These are phyloP conservation scores for Atrichornis clamosus DNA, from an alignment of 2,113 vertebrate genomes.

Conservation along the genomic window DNA sequence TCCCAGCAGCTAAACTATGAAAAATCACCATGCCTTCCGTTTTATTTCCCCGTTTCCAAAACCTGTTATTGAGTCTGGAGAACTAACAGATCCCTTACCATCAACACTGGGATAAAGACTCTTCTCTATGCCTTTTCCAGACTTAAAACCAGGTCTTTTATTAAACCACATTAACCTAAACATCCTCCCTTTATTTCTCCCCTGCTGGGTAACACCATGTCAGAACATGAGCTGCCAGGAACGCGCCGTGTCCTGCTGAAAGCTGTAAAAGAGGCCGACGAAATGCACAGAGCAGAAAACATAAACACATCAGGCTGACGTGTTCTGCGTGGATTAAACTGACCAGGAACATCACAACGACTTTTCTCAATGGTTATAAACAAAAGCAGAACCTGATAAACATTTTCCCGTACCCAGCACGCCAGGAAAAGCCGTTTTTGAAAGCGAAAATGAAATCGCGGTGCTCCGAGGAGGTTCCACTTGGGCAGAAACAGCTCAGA, in stretches of 20 bases:
- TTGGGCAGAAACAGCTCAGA: not conserved
- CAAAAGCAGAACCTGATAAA: conserved; percentile 34
- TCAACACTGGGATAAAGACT: not conserved
- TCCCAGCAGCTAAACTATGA: not conserved
- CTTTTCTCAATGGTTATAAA: not conserved
- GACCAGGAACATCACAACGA: not conserved
- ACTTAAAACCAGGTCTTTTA: conserved; percentile 33
- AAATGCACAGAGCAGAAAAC: not conserved
- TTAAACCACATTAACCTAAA: conserved; percentile 64
- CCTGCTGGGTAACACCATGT: conserved; percentile 56
- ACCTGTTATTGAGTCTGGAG: not conserved
- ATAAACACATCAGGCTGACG: not conserved
- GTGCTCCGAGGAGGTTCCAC: not conserved
- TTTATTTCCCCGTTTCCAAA: not conserved
- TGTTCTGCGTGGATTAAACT: not conserved
- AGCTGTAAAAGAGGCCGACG: not conserved
- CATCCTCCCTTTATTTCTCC: conserved; percentile 55
- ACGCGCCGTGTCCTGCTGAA: not conserved
- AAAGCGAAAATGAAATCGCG: conserved; percentile 26
- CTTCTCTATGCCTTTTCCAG: conserved; percentile 26
- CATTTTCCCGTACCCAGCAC: conserved; percentile 17
- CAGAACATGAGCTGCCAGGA: conserved; percentile 34
- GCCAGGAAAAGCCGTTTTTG: not conserved
- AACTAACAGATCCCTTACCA: not conserved
- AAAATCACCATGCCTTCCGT: not conserved